Conservation (phyloP, 2,113 vertebrate species). For the Octodon degus region DNA sequence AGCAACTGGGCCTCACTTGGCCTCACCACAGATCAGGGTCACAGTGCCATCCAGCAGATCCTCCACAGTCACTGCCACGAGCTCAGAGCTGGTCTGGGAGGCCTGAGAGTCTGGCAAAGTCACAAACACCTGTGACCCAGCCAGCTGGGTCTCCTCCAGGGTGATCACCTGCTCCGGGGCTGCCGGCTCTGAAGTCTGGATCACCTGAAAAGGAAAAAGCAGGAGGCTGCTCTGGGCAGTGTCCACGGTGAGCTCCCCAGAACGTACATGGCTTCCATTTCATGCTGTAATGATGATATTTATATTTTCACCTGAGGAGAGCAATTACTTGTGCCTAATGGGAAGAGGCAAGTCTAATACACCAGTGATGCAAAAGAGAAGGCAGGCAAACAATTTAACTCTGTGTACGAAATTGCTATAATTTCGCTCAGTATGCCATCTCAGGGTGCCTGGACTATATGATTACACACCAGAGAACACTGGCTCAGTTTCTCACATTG, state of each 20-base stretch:
- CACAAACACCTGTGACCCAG: conserved; percentile 89
- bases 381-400: conserved; percentile 80
- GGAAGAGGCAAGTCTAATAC: conserved; percentile 74
- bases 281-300: conserved; percentile 68
- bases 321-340: conserved; percentile 79
- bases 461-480: conserved; percentile 79
- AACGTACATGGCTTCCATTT: conserved; percentile 30
- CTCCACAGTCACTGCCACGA: conserved; percentile 91
- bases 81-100: conserved; percentile 81
- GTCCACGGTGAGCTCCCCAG: not conserved
- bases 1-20: conserved; percentile 47
- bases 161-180: conserved; percentile 83
- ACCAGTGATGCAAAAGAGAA: conserved; percentile 76
- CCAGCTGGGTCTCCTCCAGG: conserved; percentile 84
- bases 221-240: conserved; percentile 41
- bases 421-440: conserved; percentile 77
- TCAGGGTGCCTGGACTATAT: conserved; percentile 62
- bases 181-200: conserved; percentile 77
- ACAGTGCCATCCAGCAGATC: conserved; percentile 91
- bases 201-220: conserved; percentile 84
- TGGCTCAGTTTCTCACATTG: conserved; percentile 25
- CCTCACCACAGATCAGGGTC: conserved; percentile 90
- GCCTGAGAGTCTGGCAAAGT: conserved; percentile 84
- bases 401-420: conserved; percentile 76
- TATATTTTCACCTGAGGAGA: conserved; percentile 74